Percentiles rank a stretch among this genome's conserved stretches.
phyloP scores from a whole-genome alignment of 2,888 invertebrate genomes.

The Ariolimax columbianus region DNA sequence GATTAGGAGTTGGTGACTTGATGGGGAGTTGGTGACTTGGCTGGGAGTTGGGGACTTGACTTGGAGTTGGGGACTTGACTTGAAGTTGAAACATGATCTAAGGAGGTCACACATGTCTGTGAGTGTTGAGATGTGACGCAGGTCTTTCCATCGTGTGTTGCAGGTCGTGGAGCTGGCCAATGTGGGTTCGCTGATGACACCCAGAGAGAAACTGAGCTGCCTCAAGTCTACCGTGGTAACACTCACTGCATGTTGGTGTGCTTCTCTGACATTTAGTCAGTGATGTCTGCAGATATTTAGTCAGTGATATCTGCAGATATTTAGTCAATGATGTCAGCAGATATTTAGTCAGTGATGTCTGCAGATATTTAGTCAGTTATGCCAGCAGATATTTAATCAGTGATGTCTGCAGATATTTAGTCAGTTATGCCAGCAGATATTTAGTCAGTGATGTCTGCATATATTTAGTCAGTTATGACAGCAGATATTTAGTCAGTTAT shows the following conservation, averaged over 20 bases:
- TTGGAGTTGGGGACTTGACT: no score
- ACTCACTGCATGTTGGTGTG: slow-evolving; percentile 11
- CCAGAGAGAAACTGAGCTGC: slow-evolving; percentile 73
- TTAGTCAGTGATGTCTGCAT: background rate
- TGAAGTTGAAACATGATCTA: no score
- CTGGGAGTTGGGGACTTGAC: no score
- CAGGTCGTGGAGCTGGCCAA: slow-evolving; percentile 74
- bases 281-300: background rate
- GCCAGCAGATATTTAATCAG: background rate
- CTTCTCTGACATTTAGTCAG: background rate
- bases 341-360: background rate
- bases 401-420: background rate
- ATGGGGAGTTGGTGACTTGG: no score
- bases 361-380: background rate
- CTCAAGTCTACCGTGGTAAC: slow-evolving; percentile 75
- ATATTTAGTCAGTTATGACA: background rate
- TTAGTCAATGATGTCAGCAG: background rate
- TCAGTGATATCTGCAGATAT: background rate
- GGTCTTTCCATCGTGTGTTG: background rate
- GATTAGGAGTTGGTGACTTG: no score
- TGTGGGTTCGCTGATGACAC: slow-evolving; percentile 69
- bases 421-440: background rate
- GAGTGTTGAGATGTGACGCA: background rate
- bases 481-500: background rate
- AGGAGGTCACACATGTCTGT: background rate